Conservation (phyloP, 1,140 invertebrate genomes). For the Lucilia sericata region DNA sequence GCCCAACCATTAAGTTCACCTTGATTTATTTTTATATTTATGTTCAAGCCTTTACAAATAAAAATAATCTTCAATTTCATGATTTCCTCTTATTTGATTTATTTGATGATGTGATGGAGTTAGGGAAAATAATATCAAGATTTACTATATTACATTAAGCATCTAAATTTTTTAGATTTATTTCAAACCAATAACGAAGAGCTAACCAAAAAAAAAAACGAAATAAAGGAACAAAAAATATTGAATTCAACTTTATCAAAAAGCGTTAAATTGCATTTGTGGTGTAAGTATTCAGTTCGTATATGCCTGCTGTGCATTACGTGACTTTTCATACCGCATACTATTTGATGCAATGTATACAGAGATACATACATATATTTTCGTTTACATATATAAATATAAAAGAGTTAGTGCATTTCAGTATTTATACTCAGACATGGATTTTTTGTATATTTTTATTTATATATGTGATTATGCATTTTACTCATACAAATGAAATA, state of each 20-base stretch:
- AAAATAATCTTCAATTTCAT: no score
- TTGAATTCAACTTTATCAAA: conserved; percentile 29
- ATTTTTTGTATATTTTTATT: conserved; percentile 20
- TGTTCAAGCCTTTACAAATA: no score
- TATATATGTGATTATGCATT: not conserved
- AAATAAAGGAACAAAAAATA: not conserved
- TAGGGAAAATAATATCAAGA: not conserved
- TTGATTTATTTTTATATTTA: no score
- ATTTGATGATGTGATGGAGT: not conserved
- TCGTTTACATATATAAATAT: not conserved
- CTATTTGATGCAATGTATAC: not conserved
- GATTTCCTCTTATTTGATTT: not conserved
- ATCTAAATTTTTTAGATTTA: not conserved
- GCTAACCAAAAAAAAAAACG: not conserved
- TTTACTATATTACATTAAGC: not conserved
- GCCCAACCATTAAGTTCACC: no score
- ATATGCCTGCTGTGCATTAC: conserved; percentile 19
- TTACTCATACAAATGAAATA: not conserved
- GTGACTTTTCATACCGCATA: conserved; percentile 19
- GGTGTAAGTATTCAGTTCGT: not conserved
- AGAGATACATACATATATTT: conserved; percentile 17
- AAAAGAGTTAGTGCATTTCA: not conserved
- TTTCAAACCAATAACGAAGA: not conserved
- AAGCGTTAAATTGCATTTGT: conserved; percentile 29
- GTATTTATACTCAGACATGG: not conserved